Conservation (phyloP, 2,888 invertebrate genomes). For the Pandemis cinnamomeana region DNA sequence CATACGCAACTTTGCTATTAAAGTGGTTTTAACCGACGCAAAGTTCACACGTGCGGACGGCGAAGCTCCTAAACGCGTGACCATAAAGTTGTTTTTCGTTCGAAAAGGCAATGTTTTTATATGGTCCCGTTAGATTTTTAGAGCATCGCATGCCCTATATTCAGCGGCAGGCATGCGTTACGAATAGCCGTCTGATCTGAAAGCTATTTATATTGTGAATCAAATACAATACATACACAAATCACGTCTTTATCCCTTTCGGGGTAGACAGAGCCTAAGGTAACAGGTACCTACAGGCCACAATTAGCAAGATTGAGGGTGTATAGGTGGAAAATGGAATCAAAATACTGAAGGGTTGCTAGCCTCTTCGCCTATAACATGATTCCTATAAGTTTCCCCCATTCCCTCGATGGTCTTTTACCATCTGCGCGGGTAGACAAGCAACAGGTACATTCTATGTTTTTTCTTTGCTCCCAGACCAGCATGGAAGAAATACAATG, state of each 20-base stretch:
- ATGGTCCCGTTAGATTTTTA: constrained; percentile 47
- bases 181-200: constrained; percentile 46
- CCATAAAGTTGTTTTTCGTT: constrained; percentile 13
- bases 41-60: constrained; percentile 41
- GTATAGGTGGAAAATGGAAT: no score
- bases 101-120: not conserved
- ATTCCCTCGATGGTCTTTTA: no score
- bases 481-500: constrained; percentile 24
- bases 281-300: no score
- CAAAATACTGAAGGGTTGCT: no score
- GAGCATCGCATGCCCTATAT: constrained; percentile 56
- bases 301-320: no score
- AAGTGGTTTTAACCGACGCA: not conserved
- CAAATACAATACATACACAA: constrained; percentile 21
- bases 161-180: constrained; percentile 44
- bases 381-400: no score
- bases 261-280: no score
- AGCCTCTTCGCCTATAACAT: no score
- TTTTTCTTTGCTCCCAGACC: no score
- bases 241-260: no score
- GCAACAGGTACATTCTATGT: no score
- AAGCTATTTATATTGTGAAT: constrained; percentile 46
- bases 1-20: constrained; percentile 6
- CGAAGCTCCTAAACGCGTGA: not conserved
- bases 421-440: no score